phyloP scores from a whole-genome alignment of 2,113 vertebrate species.

The Vanacampus margaritifer region DNA sequence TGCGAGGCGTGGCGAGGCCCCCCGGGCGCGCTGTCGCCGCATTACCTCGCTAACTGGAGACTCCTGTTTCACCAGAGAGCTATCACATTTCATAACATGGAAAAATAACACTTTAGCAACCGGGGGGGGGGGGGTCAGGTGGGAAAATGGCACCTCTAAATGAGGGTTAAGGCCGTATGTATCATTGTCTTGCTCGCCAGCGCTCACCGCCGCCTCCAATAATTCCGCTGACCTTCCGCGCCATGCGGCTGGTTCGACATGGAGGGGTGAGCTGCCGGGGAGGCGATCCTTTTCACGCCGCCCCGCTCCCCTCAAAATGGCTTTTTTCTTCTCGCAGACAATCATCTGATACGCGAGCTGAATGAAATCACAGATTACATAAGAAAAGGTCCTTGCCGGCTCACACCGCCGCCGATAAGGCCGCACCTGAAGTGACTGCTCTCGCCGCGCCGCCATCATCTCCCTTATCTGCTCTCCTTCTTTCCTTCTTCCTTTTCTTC shows the following conservation, averaged over 20 bases:
- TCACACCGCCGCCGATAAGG: constrained; percentile 60
- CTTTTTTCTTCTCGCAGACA: constrained; percentile 82
- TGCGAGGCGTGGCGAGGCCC: constrained; percentile 58
- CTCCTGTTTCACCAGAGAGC: constrained; percentile 73
- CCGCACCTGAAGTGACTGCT: constrained; percentile 70
- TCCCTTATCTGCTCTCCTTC: constrained; percentile 57
- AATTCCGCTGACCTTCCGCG: constrained; percentile 77
- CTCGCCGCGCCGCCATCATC: constrained; percentile 49
- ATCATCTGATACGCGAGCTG: constrained; percentile 77
- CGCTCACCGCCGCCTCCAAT: constrained; percentile 82
- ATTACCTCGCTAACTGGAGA: constrained; percentile 71
- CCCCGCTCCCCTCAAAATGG: constrained; percentile 76
- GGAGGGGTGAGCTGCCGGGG: constrained; percentile 76
- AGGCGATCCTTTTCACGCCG: constrained; percentile 74
- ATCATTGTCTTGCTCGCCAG: constrained; percentile 76
- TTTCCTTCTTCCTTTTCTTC: constrained; percentile 27
- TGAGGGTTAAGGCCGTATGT: constrained; percentile 82
- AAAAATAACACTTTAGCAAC: constrained; percentile 76
- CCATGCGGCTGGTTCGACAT: constrained; percentile 75
- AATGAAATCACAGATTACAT: constrained; percentile 81
- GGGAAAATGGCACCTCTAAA: constrained; percentile 80
- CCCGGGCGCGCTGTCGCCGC: constrained; percentile 61
- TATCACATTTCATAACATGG: constrained; percentile 78
- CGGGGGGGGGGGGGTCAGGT: constrained; percentile 64
- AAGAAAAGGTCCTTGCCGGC: constrained; percentile 71